Evolutionary conservation across 2,888 invertebrate genomes (phyloP).

Genomic region (Dryomyza anilis): DNA sequence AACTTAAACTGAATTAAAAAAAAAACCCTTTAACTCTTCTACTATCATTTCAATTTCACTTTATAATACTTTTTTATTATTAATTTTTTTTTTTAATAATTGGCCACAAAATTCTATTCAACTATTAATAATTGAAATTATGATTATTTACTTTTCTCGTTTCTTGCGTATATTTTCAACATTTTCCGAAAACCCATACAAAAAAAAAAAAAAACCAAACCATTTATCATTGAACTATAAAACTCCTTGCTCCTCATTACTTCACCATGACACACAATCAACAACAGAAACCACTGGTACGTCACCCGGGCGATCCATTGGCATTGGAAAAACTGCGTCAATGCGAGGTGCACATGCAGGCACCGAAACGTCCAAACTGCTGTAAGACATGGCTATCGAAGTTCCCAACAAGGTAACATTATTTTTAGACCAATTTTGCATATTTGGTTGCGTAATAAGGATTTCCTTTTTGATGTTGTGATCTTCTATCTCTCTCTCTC

Average conservation of each 20-base stretch:
- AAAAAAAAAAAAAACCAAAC: constrained; percentile 11
- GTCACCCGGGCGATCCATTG: constrained; percentile 78
- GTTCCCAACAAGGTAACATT: constrained; percentile 79
- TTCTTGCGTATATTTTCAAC: constrained; percentile 9
- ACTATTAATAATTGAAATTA: constrained; percentile 9
- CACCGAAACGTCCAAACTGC: constrained; percentile 80
- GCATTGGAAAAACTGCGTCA: constrained; percentile 83
- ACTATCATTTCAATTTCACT: background rate
- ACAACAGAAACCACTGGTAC: constrained; percentile 85
- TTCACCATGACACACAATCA: constrained; percentile 13
- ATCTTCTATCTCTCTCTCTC: constrained; percentile 43
- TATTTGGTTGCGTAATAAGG: constrained; percentile 44
- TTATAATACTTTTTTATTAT: background rate
- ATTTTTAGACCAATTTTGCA: constrained; percentile 21
- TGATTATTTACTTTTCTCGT: constrained; percentile 13
- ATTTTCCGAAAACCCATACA: background rate
- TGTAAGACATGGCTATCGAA: constrained; percentile 93
- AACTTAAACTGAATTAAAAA: too few species aligned
- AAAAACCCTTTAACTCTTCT: background rate
- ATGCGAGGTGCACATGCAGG: constrained; percentile 89
- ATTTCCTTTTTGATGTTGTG: constrained; percentile 63
- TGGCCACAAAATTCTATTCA: constrained; percentile 5
- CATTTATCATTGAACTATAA: too few species aligned
- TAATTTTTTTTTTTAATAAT: background rate
- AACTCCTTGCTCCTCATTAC: constrained; percentile 10